Evolutionary conservation across 2,888 invertebrate genomes (phyloP), one percentile per base, ranked within the genome.

Genomic region (Spatulosminthurus flaviceps): DNA sequence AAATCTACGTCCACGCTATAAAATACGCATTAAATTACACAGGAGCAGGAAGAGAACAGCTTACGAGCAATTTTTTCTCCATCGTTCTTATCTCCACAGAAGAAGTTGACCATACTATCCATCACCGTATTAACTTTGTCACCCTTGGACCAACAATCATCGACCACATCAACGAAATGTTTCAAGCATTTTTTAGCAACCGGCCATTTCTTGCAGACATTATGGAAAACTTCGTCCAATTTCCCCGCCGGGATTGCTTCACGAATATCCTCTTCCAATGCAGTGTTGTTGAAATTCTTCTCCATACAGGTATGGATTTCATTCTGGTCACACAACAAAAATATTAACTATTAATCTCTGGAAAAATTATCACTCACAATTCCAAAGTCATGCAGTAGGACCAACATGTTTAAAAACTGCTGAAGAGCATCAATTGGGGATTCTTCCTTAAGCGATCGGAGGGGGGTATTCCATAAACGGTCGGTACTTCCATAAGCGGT

Each of bases 141-240:
- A 16, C 85, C 85, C 67, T 85, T 79, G 24, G 81, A 29, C 84
- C 84, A 85, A 29, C 85, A 85, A 13, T 84, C 84, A 19, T 83
- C 82, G n/a, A 85, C 67, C 0, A 83, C 76, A n/a, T 67, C 74
- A 60, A 82, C 78, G 28, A 82, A 69, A 0, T 81, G 80, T 16
- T 75, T 74, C 67, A 85, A 41, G 73, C 85, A 85, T 1, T 21
- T 70, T 66, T 82, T 83, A 4, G 82, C 82, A 24, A 83, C 81
- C 0, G 85, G 83, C 84, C 84, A 84, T 41, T 85, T 84, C 5
- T 80, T 24, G 64, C 85, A 85, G 43, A 83, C 79, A 26, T 82
- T 81, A 24, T 75, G 81, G 74, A 85, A 85, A 2, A 84, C 85
- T n/a, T 80, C 77, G 70, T 85, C 85, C 79, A 85, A 79, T 41